Evolutionary conservation across 2,888 invertebrate genomes (phyloP).

Genomic region (Agonum fuliginosum): DNA sequence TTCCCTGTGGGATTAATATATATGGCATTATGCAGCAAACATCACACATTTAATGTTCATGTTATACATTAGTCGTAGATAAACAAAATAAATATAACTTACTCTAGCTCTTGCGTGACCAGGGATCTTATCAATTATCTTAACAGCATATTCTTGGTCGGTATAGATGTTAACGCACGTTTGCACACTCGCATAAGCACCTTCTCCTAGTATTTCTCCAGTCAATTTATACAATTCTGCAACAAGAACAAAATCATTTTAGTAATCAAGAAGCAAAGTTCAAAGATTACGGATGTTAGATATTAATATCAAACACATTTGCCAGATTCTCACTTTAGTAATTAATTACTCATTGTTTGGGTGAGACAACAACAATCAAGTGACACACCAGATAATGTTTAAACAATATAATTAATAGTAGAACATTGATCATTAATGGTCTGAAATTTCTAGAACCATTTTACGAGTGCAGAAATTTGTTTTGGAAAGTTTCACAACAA

Average conservation of each 20-base stretch:
- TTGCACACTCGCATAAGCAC: conserved; percentile 96
- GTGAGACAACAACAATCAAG: no score
- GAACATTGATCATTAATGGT: no score
- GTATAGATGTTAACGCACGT: conserved; percentile 94
- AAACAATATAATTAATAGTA: neutral
- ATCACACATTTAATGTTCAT: neutral
- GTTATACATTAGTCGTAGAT: neutral
- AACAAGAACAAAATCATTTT: conserved; percentile 66
- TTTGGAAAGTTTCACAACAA: conserved; percentile 24
- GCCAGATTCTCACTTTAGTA: no score
- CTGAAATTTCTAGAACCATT: no score
- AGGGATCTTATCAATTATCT: conserved; percentile 96
- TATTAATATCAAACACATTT: neutral
- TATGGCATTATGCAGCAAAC: no score
- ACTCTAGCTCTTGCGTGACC: conserved; percentile 92
- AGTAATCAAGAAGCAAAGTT: conserved; percentile 6
- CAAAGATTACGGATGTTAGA: neutral
- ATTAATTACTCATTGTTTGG: no score
- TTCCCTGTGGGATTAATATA: no score
- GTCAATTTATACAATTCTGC: conserved; percentile 95
- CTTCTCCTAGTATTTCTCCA: conserved; percentile 96
- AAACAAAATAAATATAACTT: conserved; percentile 43
- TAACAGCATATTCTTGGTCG: conserved; percentile 96
- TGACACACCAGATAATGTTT: no score
- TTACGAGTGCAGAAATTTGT: no score